phyloP scores from a whole-genome alignment of 2,113 vertebrate genomes.

The Garra rufa region DNA sequence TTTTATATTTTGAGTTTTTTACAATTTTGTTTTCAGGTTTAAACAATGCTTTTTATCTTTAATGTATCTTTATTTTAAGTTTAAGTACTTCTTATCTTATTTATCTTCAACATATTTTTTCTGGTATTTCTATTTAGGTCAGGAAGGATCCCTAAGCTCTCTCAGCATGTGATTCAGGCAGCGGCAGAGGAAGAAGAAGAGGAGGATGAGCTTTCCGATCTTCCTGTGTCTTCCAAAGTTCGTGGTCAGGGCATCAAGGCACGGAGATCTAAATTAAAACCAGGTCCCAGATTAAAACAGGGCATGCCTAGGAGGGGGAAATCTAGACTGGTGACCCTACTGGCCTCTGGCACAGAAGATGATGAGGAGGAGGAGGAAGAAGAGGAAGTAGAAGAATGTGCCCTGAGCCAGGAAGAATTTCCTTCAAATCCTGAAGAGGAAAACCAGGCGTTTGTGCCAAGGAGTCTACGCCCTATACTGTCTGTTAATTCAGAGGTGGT shows the following conservation, averaged over 20 bases:
- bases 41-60: neutral
- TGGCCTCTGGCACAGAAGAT: slow-evolving; percentile 80
- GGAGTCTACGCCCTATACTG: slow-evolving; percentile 81
- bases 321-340: slow-evolving; percentile 82
- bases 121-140: slow-evolving; percentile 48
- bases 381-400: slow-evolving; percentile 43
- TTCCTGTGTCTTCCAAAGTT: slow-evolving; percentile 54
- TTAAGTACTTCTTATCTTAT: too few relatives aligned
- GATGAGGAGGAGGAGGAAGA: slow-evolving; percentile 77
- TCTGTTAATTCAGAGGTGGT: slow-evolving; percentile 81
- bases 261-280: slow-evolving; percentile 69
- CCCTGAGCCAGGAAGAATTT: slow-evolving; percentile 66
- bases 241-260: slow-evolving; percentile 47
- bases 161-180: slow-evolving; percentile 67
- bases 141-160: slow-evolving; percentile 76
- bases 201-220: slow-evolving; percentile 32
- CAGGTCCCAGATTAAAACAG: slow-evolving; percentile 64
- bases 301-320: slow-evolving; percentile 69
- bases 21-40: neutral
- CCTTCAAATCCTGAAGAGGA: slow-evolving; percentile 77
- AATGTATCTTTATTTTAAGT: neutral
- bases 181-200: slow-evolving; percentile 61
- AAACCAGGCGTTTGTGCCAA: slow-evolving; percentile 86
- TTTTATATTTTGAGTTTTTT: neutral
- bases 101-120: neutral